phyloP scores from a whole-genome alignment of 2,888 invertebrate genomes.

The Myathropa florea region DNA sequence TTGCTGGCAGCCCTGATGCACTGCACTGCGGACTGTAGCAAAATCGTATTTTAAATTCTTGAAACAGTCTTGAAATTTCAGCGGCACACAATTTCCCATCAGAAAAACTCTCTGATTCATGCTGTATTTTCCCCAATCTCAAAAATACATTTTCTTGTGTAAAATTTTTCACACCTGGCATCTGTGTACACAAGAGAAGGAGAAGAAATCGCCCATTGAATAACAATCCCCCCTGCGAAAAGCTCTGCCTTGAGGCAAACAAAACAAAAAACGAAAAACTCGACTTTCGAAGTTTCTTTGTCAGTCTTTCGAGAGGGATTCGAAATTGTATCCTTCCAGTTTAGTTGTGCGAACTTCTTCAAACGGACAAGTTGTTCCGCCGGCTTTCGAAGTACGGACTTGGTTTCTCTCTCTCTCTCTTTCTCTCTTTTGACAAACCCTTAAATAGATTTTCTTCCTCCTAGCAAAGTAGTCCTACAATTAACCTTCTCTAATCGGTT shows the following conservation, averaged over 20 bases:
- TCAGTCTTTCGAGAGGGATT: constrained; percentile 14
- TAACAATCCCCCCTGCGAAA: constrained; percentile 11
- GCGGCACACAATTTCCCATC: not conserved
- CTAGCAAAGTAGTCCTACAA: not conserved
- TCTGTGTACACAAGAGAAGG: not conserved
- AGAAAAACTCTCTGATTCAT: not conserved
- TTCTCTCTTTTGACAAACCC: constrained; percentile 42
- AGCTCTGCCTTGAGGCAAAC: constrained; percentile 25
- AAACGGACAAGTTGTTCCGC: constrained; percentile 44
- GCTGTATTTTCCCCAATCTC: not conserved
- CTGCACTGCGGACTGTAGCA: no score
- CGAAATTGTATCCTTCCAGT: constrained; percentile 41
- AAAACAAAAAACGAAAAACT: constrained; percentile 18
- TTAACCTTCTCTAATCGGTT: constrained; percentile 18
- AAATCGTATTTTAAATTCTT: not conserved
- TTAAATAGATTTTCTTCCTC: constrained; percentile 46
- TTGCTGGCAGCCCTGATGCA: no score
- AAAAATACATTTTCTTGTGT: not conserved
- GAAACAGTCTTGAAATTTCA: not conserved
- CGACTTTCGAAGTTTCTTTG: constrained; percentile 40
- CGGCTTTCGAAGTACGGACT: constrained; percentile 29
- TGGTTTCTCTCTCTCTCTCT: not conserved
- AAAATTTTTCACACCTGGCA: constrained; percentile 31
- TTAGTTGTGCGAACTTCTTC: constrained; percentile 64
- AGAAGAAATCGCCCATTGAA: constrained; percentile 44